phyloP scores from a whole-genome alignment of 92 coral and sea anemone species.

The Anthopleura xanthogrammica region DNA sequence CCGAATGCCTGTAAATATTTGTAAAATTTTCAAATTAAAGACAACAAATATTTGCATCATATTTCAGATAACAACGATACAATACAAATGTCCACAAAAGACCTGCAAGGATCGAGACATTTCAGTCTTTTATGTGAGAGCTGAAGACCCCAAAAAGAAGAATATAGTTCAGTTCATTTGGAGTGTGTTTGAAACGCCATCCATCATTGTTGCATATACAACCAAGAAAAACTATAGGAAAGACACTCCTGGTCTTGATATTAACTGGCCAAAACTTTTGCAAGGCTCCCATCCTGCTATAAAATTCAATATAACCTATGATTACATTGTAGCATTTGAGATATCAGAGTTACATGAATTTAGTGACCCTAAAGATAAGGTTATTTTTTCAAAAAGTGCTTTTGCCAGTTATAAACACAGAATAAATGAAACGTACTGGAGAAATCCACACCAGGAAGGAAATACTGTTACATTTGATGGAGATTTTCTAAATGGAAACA shows the following conservation, averaged over 20 bases:
- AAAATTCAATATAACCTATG: slow-evolving; percentile 31
- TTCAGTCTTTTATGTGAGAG: slow-evolving; percentile 51
- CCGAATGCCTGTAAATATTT: too few relatives aligned
- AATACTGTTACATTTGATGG: slow-evolving; percentile 42
- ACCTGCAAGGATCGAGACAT: neutral
- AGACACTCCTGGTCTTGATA: neutral
- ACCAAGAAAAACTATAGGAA: neutral
- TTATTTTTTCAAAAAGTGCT: slow-evolving; percentile 37
- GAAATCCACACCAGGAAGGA: slow-evolving; percentile 7
- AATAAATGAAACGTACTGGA: slow-evolving; percentile 4
- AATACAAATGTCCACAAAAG: neutral
- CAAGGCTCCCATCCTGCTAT: slow-evolving; percentile 22
- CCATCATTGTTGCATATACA: slow-evolving; percentile 81
- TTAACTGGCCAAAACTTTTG: slow-evolving; percentile 30
- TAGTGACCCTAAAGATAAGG: slow-evolving; percentile 73
- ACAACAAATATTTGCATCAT: neutral
- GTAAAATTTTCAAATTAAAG: too few relatives aligned
- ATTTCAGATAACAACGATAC: slow-evolving; percentile 12
- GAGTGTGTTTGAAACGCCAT: slow-evolving; percentile 74
- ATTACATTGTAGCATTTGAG: slow-evolving; percentile 68
- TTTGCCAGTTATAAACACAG: neutral
- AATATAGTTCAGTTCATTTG: slow-evolving; percentile 84
- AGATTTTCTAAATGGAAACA: slow-evolving; percentile 45
- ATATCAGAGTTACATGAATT: slow-evolving; percentile 71
- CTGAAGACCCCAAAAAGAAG: slow-evolving; percentile 49